Evolutionary conservation across 2,888 invertebrate species (phyloP).

Genomic region (Ceraclea dissimilis): DNA sequence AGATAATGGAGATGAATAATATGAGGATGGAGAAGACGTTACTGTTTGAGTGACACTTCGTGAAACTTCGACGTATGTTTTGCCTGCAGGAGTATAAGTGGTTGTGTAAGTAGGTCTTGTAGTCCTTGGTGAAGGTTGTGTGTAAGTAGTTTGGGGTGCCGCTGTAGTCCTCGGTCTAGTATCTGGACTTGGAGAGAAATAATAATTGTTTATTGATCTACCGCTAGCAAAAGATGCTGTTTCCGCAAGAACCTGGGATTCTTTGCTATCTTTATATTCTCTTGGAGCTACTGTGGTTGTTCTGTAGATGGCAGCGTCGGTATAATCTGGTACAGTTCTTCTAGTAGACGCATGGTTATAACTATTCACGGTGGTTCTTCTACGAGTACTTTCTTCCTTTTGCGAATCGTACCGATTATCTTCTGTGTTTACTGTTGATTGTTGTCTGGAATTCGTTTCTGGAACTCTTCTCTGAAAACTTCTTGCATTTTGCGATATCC

Average conservation of each 20-base stretch:
- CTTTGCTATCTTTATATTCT: conserved; percentile 43
- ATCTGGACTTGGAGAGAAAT: conserved; percentile 12
- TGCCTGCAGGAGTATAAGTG: conserved; percentile 32
- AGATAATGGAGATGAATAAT: conserved; percentile 26
- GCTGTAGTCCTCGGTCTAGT: conserved; percentile 15
- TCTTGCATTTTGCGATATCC: conserved; percentile 2
- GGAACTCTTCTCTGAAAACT: conserved; percentile 33
- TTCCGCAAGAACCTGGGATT: conserved; percentile 68
- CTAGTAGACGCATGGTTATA: conserved; percentile 37
- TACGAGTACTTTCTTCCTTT: conserved; percentile 30
- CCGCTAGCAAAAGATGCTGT: conserved; percentile 65
- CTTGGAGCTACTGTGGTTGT: conserved; percentile 37
- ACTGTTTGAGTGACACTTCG: conserved; percentile 29
- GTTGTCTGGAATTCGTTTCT: conserved; percentile 23
- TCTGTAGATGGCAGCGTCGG: conserved; percentile 35
- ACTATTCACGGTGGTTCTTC: conserved; percentile 32
- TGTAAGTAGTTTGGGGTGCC: conserved; percentile 13
- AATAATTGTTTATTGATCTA: conserved; percentile 21
- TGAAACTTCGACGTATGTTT: conserved; percentile 28
- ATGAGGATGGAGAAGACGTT: conserved; percentile 9
- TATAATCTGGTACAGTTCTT: conserved; percentile 36
- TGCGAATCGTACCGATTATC: conserved; percentile 30
- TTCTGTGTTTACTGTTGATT: conserved; percentile 29
- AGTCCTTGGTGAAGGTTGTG: conserved; percentile 29
- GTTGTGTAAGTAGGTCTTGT: conserved; percentile 41